Evolutionary conservation across 2,888 invertebrate species (phyloP).

Genomic region (Drosophila meridiana): DNA sequence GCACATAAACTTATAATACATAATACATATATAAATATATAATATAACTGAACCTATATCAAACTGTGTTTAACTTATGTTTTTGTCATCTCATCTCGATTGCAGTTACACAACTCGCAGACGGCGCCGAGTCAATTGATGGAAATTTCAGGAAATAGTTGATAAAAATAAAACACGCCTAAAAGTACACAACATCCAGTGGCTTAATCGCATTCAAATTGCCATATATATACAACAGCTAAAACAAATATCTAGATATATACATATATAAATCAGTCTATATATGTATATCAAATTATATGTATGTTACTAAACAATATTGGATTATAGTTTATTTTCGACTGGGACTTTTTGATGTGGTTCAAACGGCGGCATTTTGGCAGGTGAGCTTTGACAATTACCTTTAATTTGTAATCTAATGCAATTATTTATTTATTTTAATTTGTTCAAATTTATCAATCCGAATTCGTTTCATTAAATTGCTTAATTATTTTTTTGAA

Average conservation of each 20-base stretch:
- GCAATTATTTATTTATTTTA: not conserved
- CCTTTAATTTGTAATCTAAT: not conserved
- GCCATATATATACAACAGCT: constrained; percentile 43
- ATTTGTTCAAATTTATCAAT: not conserved
- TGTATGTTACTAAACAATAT: constrained; percentile 22
- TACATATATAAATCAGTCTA: not conserved
- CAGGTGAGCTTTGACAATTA: constrained; percentile 35
- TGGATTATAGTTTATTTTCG: constrained; percentile 19
- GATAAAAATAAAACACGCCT: constrained; percentile 21
- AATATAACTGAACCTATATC: constrained; percentile 1
- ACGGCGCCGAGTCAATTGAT: constrained; percentile 38
- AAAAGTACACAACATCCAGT: constrained; percentile 32
- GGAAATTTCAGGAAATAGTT: constrained; percentile 22
- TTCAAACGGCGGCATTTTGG: constrained; percentile 32
- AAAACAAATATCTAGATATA: constrained; percentile 5
- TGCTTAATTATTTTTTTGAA: not conserved
- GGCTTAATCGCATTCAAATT: constrained; percentile 35
- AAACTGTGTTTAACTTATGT: constrained; percentile 13
- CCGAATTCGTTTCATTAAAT: not conserved
- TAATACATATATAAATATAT: constrained; percentile 2
- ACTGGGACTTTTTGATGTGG: constrained; percentile 36
- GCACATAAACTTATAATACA: constrained; percentile 24
- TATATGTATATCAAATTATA: constrained; percentile 5
- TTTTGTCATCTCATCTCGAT: constrained; percentile 44
- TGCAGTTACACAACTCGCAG: constrained; percentile 72